Base-by-base conservation (phyloP, 1,140 invertebrate species). In the Paralvinella palmiformis region DNA sequence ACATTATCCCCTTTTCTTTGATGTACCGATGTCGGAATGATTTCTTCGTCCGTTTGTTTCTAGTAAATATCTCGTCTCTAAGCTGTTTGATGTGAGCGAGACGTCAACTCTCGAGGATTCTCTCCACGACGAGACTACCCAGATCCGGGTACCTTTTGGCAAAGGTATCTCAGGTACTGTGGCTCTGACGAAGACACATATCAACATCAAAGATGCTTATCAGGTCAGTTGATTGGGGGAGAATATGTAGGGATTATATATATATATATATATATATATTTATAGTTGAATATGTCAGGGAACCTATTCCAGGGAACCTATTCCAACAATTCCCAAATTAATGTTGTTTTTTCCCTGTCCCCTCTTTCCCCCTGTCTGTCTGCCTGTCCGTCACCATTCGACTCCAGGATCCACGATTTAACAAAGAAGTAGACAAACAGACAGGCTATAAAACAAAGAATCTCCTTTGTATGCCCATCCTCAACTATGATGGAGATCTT, bases 201-300 rank as follows among this genome's bases (percentile, higher is more conserved):
- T 96, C 75, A 94, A 94, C 82, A 93, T 94, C 73, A 90, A 86
- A 73, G 89, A 96, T 76, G 92, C 91, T 17, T 94, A 94, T 72
- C 86, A 92, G 79, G 92, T 83, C 67, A 74, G 71, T 45, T 7
- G 5, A 10, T 41, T 13, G 10, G n/a, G 37, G 10, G 37, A 41
- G 10, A 41, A n/a, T n/a, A n/a, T n/a, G n/a, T n/a, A n/a, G n/a
- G n/a, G n/a, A n/a, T n/a, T n/a, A n/a, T n/a, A n/a, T n/a, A n/a
- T n/a, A n/a, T n/a, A n/a, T n/a, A n/a, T n/a, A n/a, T n/a, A n/a
- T n/a, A n/a, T n/a, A n/a, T n/a, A n/a, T n/a, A n/a, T n/a, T n/a
- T n/a, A n/a, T n/a, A n/a, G n/a, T n/a, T n/a, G n/a, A n/a, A n/a
- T n/a, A n/a, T n/a, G n/a, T n/a, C n/a, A n/a, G n/a, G n/a, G n/a